A percentile compares a stretch with the other conserved stretches of the same genome.
Evolutionary conservation across 2,113 vertebrate genomes (phyloP).

Genomic region (Rallus limicola): DNA sequence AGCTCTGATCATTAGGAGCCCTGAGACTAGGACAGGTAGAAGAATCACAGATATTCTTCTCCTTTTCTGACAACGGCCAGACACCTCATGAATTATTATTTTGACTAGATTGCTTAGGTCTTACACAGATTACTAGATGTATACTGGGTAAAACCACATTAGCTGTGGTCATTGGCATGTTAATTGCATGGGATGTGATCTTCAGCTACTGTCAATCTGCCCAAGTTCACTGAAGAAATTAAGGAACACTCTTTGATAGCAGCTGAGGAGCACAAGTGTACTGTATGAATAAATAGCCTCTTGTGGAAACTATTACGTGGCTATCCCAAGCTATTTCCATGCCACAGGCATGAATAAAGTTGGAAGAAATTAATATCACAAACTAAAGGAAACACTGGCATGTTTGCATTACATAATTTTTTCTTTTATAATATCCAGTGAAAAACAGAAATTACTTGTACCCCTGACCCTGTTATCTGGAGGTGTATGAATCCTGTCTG

Average conservation of each 20-base stretch:
- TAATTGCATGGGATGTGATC: constrained; percentile 6
- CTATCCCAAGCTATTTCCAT: background rate
- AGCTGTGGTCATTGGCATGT: background rate
- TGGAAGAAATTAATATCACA: background rate
- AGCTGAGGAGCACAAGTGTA: background rate
- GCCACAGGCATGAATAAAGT: background rate
- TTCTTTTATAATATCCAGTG: background rate
- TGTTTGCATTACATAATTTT: background rate
- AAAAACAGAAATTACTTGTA: background rate
- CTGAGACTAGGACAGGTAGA: background rate
- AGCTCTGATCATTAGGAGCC: background rate
- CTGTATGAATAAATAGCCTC: background rate
- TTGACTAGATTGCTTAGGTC: background rate
- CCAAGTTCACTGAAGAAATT: background rate
- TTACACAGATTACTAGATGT: background rate
- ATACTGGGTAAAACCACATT: background rate
- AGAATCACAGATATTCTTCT: background rate
- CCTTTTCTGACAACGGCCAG: background rate
- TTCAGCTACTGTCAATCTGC: background rate
- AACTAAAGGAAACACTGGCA: background rate
- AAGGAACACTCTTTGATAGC: background rate
- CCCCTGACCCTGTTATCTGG: background rate
- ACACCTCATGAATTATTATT: background rate
- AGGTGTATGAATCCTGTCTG: background rate
- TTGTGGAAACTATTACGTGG: background rate